A percentile compares a stretch with the other conserved stretches of the same genome.
phyloP scores from a whole-genome alignment of 2,888 invertebrate species.

The Pecten maximus region DNA sequence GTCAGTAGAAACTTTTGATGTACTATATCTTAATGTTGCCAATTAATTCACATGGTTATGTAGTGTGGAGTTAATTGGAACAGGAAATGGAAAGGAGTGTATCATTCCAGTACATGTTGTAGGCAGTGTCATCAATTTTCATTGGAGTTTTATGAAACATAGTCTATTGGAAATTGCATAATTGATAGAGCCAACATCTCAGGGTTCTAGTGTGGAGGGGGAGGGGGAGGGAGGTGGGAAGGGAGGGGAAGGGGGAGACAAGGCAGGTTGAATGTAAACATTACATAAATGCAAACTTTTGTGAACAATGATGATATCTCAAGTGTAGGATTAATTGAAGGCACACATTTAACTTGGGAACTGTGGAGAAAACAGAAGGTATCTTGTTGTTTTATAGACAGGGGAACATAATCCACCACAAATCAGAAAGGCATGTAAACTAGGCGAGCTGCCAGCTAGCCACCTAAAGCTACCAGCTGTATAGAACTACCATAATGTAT shows the following conservation, averaged over 20 bases:
- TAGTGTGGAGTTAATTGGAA: not conserved
- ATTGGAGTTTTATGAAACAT: constrained; percentile 20
- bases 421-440: constrained; percentile 28
- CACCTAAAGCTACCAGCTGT: constrained; percentile 17
- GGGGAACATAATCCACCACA: constrained; percentile 4
- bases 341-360: not conserved
- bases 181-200: not conserved
- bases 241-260: not conserved
- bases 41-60: constrained; percentile 4
- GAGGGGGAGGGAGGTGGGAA: not conserved
- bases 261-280: constrained; percentile 6
- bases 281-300: not conserved
- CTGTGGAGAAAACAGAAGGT: constrained; percentile 5
- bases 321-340: not conserved
- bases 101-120: not conserved
- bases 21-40: not conserved
- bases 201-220: not conserved
- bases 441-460: constrained; percentile 20
- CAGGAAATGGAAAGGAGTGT: not conserved
- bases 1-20: not conserved
- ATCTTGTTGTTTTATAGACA: constrained; percentile 33
- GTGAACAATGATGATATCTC: not conserved
- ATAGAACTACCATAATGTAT: not conserved
- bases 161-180: constrained; percentile 25
- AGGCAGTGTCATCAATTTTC: not conserved